phyloP scores from a whole-genome alignment of 2,113 vertebrate species.

The Percopsis transmontana region DNA sequence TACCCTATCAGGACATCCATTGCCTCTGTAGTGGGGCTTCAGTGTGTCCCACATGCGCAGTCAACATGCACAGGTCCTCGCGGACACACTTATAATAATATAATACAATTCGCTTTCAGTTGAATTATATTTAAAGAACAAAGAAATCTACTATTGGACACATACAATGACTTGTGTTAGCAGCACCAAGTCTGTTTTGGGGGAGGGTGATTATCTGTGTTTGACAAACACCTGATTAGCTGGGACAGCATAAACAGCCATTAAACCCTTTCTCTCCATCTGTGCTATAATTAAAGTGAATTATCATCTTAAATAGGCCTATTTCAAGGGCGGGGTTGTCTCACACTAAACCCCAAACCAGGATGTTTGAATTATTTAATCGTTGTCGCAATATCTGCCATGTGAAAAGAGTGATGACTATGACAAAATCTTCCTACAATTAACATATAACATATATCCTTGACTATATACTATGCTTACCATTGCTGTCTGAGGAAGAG shows the following conservation, averaged over 20 bases:
- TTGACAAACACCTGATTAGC: slow-evolving; percentile 67
- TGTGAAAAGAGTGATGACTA: background rate
- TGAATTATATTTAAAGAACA: no score
- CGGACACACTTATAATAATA: no score
- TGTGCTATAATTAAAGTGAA: slow-evolving; percentile 51
- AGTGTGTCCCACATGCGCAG: no score
- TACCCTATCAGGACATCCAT: no score
- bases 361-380: background rate
- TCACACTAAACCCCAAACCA: slow-evolving; percentile 2
- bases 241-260: slow-evolving; percentile 43
- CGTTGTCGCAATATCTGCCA: background rate
- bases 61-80: no score
- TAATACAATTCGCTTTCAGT: no score
- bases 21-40: no score
- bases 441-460: no score
- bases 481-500: no score
- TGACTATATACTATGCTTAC: no score
- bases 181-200: slow-evolving; percentile 41
- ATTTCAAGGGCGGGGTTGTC: slow-evolving; percentile 16
- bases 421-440: no score
- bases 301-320: slow-evolving; percentile 33
- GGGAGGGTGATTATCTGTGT: slow-evolving; percentile 55
- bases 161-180: slow-evolving; percentile 65
- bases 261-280: slow-evolving; percentile 63
- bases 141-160: no score